phyloP scores from a whole-genome alignment of 2,888 invertebrate genomes.

The Vanessa cardui region DNA sequence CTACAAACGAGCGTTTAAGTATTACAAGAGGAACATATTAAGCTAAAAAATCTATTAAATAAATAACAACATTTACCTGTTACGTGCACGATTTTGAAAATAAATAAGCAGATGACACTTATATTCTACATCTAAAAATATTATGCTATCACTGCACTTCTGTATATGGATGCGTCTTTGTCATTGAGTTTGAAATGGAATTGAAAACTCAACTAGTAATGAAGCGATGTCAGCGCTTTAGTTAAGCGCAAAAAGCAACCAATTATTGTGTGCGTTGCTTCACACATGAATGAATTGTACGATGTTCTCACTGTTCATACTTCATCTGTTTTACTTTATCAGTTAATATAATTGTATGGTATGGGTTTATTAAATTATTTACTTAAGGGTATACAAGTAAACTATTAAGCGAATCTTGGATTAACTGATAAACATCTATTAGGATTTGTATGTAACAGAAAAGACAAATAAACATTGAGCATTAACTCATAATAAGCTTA shows the following conservation, averaged over 20 bases:
- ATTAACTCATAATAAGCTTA: too few species aligned
- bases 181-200: conserved; percentile 43
- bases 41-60: conserved; percentile 36
- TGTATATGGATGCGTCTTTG: conserved; percentile 48
- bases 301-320: too few species aligned
- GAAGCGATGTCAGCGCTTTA: conserved; percentile 32
- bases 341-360: too few species aligned
- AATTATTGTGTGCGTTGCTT: too few species aligned
- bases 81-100: conserved; percentile 63
- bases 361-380: too few species aligned
- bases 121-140: conserved; percentile 83
- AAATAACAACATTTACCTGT: conserved; percentile 65
- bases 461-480: too few species aligned
- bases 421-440: too few species aligned
- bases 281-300: too few species aligned
- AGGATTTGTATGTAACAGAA: too few species aligned
- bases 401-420: too few species aligned
- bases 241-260: neutral
- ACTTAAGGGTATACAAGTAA: too few species aligned
- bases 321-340: too few species aligned
- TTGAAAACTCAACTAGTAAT: conserved; percentile 21
- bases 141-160: conserved; percentile 65
- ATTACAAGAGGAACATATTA: conserved; percentile 59
- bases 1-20: conserved; percentile 78
- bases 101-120: conserved; percentile 74